Evolutionary conservation across 2,888 invertebrate genomes (phyloP), one percentile per base, ranked within the genome.

Genomic region (Ctena decussata): DNA sequence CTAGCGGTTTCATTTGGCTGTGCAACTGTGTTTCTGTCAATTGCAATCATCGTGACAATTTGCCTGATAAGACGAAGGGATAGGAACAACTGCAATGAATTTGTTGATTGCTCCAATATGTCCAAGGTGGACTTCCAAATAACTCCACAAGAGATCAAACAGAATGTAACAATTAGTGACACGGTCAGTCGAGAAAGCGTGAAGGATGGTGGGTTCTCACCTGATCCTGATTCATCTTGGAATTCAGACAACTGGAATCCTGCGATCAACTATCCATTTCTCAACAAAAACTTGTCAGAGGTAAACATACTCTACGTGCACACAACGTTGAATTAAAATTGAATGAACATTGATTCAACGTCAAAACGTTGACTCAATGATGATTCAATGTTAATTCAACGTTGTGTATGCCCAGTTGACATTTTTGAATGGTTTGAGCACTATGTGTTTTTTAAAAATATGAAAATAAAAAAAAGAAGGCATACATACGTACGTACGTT

Each of bases 31-130:
- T 78, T 87, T 0, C 70, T 89, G 41, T 86, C 89, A 8, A 80
- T 87, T 37, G 85, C 77, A 35, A 89, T 89, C 21, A 85, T 89
- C 15, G 53, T 89, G 70, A 89, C 84, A n/a, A 89, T 89, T 32
- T 89, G 77, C 49, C 75, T 89, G 15, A 87, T 89, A 15, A 74
- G 86, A 21, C 37, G 89, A 11, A 80, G 80, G 35, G 89, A 89
- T 74, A 77, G 79, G 73, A 79, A 71, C 30, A 35, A 21, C 35
- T 65, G 65, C 21, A 65, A 65, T 24, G 65, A 65, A 18, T 35
- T 65, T 24, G 35, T 35, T 21, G 65, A 65, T 24, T 65, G 65
- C 18, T 65, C 65, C 11, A 53, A 53, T 11, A 53, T 53, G 53
- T 65, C 65, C 11, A 57, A 57, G 57, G 27, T 24, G 3, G 65